These are phyloP conservation scores for Parnassius orleans DNA, from an alignment of 2,888 invertebrate species.

Conservation along the genomic window DNA sequence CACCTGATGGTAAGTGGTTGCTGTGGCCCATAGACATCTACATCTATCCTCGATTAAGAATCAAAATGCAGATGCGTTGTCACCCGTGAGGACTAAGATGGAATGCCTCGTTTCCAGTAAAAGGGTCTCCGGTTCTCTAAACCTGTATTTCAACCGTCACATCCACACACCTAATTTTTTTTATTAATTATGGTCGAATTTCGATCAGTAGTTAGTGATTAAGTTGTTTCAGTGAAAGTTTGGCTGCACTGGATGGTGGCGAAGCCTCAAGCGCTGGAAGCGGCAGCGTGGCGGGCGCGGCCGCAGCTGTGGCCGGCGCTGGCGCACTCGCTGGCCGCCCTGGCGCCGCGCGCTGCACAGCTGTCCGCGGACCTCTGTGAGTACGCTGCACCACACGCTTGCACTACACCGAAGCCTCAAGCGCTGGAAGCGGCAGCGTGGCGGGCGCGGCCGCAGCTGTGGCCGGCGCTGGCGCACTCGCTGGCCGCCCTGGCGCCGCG, in stretches of 20 bases:
- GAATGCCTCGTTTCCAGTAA: too few species aligned
- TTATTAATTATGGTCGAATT: too few species aligned
- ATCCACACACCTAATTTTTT: too few species aligned
- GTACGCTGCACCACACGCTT: constrained; percentile 36
- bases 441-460: constrained; percentile 84
- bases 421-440: constrained; percentile 78
- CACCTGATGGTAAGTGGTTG: too few species aligned
- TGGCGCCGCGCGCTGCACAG: constrained; percentile 79
- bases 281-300: constrained; percentile 78
- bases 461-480: constrained; percentile 89
- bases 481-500: constrained; percentile 84
- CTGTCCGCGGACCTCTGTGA: constrained; percentile 59
- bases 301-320: constrained; percentile 90
- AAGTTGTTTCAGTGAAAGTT: constrained; percentile 82
- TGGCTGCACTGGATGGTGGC: constrained; percentile 86
- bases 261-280: constrained; percentile 77
- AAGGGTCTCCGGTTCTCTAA: too few species aligned
- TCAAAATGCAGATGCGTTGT: too few species aligned
- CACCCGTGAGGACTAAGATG: too few species aligned
- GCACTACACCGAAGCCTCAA: constrained; percentile 76
- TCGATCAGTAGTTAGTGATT: background rate
- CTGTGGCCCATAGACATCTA: too few species aligned
- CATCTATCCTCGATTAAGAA: too few species aligned
- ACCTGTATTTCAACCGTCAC: too few species aligned
- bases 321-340: constrained; percentile 86